Base-by-base conservation (phyloP, 2,113 vertebrate genomes). In the Fulica atra region DNA sequence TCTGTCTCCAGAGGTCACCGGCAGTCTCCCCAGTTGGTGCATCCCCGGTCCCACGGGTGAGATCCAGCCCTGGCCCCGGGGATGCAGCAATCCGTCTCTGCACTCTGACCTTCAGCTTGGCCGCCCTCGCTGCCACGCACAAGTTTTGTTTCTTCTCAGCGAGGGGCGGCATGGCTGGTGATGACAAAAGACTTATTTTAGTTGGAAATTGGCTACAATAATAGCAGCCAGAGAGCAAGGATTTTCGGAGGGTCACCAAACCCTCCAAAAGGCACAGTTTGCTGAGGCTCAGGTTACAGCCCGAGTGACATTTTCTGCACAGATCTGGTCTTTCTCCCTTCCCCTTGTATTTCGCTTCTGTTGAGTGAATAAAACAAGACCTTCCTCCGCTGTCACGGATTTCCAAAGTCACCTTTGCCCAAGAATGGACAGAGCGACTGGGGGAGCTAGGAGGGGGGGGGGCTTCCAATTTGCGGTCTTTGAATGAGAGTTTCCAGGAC, bases 171-270 rank as follows among this genome's bases (percentile, higher is more conserved):
- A 57, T 56, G 92, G 89, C 82, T 26, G 72, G 74, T 65, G 77
- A 95, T 88, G 95, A 97, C 95, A 97, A 97, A 97, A 96, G 90
- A 83, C 92, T 95, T 93, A 92, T 96, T 96, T 96, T 95, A 95
- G 85, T 77, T 95, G 92, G 93, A 97, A 95, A 96, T 78, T 78
- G 90, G 82, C 85, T 94, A 81, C 88, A 97, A 94, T 96, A 92
- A 96, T 70, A 86, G 93, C 85, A 93, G 88, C 73, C 86, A 92
- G 89, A 86, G 91, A 94, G 84, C 78, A 71, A 88, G 86, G 33
- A 96, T 90, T 87, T 89, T 91, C 94, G 5, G 78, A 86, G 95
- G 93, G 88, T 94, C 81, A 96, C 81, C 88, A 95, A 80, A 82
- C 71, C 38, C 88, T 88, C 57, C 29, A 5, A 79, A 92, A 95